These are phyloP conservation scores for Monomorium pharaonis DNA, from an alignment of 1,140 invertebrate species.

Conservation along the genomic window DNA sequence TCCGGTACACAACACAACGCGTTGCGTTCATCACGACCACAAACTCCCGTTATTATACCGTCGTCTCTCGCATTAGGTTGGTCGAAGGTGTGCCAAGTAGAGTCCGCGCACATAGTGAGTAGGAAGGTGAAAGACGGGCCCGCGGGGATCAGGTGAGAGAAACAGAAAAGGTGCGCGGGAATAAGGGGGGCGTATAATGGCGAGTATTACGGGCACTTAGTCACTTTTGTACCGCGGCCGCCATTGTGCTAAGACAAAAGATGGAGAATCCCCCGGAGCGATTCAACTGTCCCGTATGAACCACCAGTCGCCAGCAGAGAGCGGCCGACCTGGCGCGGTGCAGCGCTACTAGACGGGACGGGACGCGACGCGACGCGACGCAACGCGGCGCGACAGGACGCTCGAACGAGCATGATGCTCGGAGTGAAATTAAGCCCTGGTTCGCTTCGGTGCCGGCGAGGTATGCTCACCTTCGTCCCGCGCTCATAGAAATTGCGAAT, in stretches of 20 bases:
- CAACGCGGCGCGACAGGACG: conserved; percentile 37
- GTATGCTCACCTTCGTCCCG: conserved; percentile 57
- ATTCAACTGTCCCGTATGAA: conserved; percentile 78
- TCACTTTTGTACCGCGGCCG: conserved; percentile 81
- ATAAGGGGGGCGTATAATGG: conserved; percentile 76
- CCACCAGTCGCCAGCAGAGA: conserved; percentile 49
- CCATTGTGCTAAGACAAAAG: conserved; percentile 82
- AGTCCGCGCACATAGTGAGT: background rate
- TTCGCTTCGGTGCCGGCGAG: conserved; percentile 18
- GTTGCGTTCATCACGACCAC: conserved; percentile 28
- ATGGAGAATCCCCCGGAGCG: conserved; percentile 79
- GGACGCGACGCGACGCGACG: conserved; percentile 49
- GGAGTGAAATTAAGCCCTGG: conserved; percentile 37
- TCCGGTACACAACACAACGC: conserved; percentile 34
- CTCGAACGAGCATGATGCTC: conserved; percentile 39
- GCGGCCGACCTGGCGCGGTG: conserved; percentile 1
- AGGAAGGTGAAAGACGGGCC: conserved; percentile 7
- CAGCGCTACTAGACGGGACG: conserved; percentile 1
- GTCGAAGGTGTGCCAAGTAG: conserved; percentile 30
- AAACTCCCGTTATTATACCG: conserved; percentile 34
- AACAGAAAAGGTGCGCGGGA: conserved; percentile 50
- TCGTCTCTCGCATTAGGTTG: background rate
- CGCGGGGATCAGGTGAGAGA: conserved; percentile 37
- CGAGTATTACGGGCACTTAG: conserved; percentile 83
- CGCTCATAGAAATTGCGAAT: conserved; percentile 29